phyloP scores from a whole-genome alignment of 2,888 invertebrate species.

The Liopterus haemorrhoidalis region DNA sequence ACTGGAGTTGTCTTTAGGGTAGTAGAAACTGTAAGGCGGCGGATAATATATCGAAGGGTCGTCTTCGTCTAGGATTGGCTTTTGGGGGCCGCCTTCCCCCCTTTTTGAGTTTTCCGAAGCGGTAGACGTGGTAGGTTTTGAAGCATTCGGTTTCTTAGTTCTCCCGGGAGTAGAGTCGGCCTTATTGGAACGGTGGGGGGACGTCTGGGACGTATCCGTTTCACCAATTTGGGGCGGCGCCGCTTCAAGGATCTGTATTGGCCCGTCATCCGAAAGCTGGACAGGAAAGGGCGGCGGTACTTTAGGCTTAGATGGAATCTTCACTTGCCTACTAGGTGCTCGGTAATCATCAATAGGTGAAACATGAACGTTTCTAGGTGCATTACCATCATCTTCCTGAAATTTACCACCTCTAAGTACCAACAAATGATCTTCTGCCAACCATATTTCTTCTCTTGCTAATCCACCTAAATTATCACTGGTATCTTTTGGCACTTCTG shows the following conservation, averaged over 20 bases:
- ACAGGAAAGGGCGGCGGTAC: constrained; percentile 92
- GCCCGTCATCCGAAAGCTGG: constrained; percentile 78
- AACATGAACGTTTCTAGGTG: constrained; percentile 53
- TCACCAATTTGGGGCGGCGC: constrained; percentile 43
- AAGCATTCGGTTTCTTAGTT: constrained; percentile 58
- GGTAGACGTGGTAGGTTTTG: constrained; percentile 54
- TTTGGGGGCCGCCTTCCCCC: constrained; percentile 54
- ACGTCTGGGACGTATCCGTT: constrained; percentile 52
- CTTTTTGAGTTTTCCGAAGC: constrained; percentile 40
- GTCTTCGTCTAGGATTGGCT: constrained; percentile 73
- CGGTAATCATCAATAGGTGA: constrained; percentile 78
- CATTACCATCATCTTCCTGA: constrained; percentile 46
- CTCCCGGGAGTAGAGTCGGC: constrained; percentile 62
- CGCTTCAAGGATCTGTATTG: constrained; percentile 69
- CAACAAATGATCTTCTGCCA: constrained; percentile 80
- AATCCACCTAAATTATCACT: constrained; percentile 74
- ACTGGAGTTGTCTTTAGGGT: constrained; percentile 68
- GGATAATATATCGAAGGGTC: constrained; percentile 89
- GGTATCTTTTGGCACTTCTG: constrained; percentile 76
- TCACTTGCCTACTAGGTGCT: constrained; percentile 77
- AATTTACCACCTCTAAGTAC: constrained; percentile 75
- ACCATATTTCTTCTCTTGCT: constrained; percentile 80
- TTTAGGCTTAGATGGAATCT: constrained; percentile 73
- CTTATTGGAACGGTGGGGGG: constrained; percentile 53
- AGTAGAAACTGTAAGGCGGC: constrained; percentile 84